Base-by-base conservation (phyloP, 2,113 vertebrate species). In the Thunnus maccoyii region DNA sequence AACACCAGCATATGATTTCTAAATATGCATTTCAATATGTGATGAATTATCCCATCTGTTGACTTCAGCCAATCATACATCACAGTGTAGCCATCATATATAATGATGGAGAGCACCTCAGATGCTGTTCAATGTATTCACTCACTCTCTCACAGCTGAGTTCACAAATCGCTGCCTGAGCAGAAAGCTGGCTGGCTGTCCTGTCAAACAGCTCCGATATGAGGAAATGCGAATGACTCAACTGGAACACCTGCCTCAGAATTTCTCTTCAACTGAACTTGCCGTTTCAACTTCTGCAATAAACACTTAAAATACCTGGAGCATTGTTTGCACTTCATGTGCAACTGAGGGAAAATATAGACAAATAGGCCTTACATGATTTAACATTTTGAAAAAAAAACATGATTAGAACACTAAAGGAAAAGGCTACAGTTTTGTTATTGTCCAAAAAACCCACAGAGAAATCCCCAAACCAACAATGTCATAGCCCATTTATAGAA, bases 1-100 rank as follows among this genome's bases (percentile, higher is more conserved):
- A 63, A 56, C 69, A 41, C 36, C 36, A 54, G 25, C 15, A 3
- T 50, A 41, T 2, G 57, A 64, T 22, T 27, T 63, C 44, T 65
- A 50, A 61, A 76, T 65, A 65, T 52, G 65, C 68, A 69, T 71
- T 44, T 70, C 50, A 25, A 4, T 27, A 11, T 54, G 44, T 76
- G 80, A 86, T 78, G 67, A 72, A 84, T 69, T n/a, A 73, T 61
- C 30, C 61, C 62, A 54, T 78, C 61, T 72, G 51, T 62, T 72
- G 57, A 69, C 47, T 70, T 48, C 48, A 73, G 77, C 36, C 80
- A 83, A 55, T 80, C 69, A 69, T 60, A 41, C 60, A 62, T 87
- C 77, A 63, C 47, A 7, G 70, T 7, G 66, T 52, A 15, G 55
- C 62, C 60, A 62, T 63, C 75, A 16, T 69, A 41, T 18, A 47